phyloP scores from a whole-genome alignment of 2,797 vertebrate species.

The Gadopsis bispinosus region DNA sequence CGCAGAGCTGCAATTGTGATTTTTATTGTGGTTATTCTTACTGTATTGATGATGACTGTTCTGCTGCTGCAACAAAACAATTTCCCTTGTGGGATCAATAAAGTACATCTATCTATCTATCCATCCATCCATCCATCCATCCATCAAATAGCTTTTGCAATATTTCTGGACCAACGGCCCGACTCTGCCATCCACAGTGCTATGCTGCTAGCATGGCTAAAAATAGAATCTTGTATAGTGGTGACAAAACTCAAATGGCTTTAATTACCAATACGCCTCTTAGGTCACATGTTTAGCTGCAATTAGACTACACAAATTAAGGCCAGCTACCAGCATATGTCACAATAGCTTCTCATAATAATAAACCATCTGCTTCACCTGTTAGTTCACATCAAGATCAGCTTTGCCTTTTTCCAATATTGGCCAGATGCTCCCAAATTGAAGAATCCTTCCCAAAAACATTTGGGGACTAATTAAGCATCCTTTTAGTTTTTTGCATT shows the following conservation, averaged over 20 bases:
- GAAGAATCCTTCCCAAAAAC: constrained; percentile 9
- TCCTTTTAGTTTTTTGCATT: not conserved
- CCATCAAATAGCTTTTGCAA: not conserved
- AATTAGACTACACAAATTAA: constrained; percentile 10
- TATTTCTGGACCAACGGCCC: not conserved
- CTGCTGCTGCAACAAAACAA: too few relatives aligned
- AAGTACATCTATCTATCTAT: too few relatives aligned
- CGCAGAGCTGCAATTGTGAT: too few relatives aligned
- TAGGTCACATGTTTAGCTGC: constrained; percentile 16
- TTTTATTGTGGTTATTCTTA: too few relatives aligned
- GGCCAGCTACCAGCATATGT: constrained; percentile 23
- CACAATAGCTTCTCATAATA: constrained; percentile 36
- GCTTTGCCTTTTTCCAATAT: constrained; percentile 7
- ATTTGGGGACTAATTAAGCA: not conserved
- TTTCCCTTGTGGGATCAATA: too few relatives aligned
- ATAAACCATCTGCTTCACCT: constrained; percentile 57
- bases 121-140: not conserved
- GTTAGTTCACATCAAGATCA: constrained; percentile 38
- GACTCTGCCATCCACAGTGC: not conserved
- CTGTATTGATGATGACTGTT: too few relatives aligned
- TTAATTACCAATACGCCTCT: constrained; percentile 27
- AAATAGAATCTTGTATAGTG: not conserved
- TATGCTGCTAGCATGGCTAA: not conserved
- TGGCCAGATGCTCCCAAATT: constrained; percentile 53
- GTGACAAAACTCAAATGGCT: constrained; percentile 15